These are phyloP conservation scores for Macrotrachela quadricornifera DNA, from an alignment of 1,140 invertebrate species.

Conservation along the genomic window DNA sequence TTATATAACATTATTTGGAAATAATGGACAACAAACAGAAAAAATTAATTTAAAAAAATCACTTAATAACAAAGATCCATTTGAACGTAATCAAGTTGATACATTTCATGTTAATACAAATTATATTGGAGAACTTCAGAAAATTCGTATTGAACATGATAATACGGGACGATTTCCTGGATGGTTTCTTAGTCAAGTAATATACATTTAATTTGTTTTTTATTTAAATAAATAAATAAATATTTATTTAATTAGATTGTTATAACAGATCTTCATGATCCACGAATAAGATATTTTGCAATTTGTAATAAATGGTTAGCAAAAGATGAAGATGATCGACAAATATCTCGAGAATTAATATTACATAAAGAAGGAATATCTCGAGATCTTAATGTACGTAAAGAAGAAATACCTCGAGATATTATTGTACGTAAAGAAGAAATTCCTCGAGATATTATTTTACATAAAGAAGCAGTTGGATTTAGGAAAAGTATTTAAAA, in stretches of 20 bases:
- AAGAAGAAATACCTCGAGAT: no score
- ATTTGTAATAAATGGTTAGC: conserved; percentile 29
- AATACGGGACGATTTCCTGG: conserved; percentile 26
- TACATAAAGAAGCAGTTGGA: conserved; percentile 25
- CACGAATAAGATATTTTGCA: conserved; percentile 28
- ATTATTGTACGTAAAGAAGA: no score
- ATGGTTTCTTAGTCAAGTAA: conserved; percentile 28
- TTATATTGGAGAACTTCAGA: conserved; percentile 27
- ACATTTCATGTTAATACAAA: conserved; percentile 20
- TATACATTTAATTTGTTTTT: conserved; percentile 8
- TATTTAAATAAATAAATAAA: no score
- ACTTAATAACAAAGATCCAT: conserved; percentile 13
- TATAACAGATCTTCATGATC: conserved; percentile 23
- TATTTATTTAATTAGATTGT: conserved; percentile 19
- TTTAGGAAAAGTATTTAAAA: conserved; percentile 19
- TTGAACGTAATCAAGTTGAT: conserved; percentile 19
- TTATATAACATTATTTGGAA: conserved; percentile 10
- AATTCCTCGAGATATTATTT: no score
- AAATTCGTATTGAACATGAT: conserved; percentile 28
- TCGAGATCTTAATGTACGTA: no score
- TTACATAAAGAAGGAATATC: no score
- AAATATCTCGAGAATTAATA: conserved; percentile 21
- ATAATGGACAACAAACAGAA: conserved; percentile 11
- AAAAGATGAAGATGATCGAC: conserved; percentile 24
- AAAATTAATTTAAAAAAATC: conserved; percentile 18